Evolutionary conservation across 2,888 invertebrate species (phyloP).

Genomic region (Podotricha telesiphe): DNA sequence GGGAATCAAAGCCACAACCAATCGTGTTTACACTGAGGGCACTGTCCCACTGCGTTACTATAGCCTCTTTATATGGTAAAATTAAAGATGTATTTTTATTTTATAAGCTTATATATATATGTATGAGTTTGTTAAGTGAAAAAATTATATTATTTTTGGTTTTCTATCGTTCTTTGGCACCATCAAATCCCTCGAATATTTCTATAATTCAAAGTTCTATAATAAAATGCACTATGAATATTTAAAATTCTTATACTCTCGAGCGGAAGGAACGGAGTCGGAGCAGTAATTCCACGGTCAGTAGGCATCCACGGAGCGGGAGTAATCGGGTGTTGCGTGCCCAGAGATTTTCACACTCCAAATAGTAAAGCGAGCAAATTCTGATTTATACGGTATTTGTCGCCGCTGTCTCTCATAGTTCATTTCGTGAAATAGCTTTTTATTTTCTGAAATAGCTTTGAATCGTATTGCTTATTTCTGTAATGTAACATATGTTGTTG

Average conservation of each 20-base stretch:
- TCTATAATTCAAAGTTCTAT: constrained; percentile 20
- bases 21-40: no score
- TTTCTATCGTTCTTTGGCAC: no score
- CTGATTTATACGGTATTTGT: constrained; percentile 7
- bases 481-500: neutral
- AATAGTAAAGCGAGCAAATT: constrained; percentile 25
- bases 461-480: neutral
- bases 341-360: constrained; percentile 32
- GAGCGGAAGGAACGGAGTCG: constrained; percentile 25
- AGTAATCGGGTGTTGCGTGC: constrained; percentile 32
- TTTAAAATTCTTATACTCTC: constrained; percentile 30
- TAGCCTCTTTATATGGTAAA: no score
- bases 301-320: constrained; percentile 32
- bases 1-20: no score
- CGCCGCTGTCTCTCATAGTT: constrained; percentile 10
- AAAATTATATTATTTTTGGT: no score
- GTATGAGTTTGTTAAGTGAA: no score
- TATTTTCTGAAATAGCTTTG: neutral
- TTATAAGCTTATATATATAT: no score
- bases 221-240: constrained; percentile 27
- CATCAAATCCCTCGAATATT: neutral
- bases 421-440: constrained; percentile 1
- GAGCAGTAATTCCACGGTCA: constrained; percentile 33
- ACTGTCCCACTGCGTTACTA: no score
- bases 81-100: no score